These are phyloP conservation scores for Apodemia hepburni DNA, from an alignment of 2,888 invertebrate species.

Conservation along the genomic window DNA sequence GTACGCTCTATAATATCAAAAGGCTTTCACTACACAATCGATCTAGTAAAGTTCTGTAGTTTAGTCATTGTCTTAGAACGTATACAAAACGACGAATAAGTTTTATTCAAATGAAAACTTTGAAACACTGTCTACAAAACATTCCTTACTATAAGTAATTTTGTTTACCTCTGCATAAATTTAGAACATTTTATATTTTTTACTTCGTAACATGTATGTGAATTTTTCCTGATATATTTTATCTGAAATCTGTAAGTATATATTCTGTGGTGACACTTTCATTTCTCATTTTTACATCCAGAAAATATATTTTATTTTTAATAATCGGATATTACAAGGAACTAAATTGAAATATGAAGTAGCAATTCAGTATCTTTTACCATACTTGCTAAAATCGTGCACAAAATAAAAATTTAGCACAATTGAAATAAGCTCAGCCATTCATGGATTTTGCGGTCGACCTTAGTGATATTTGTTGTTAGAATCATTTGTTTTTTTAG, in stretches of 20 bases:
- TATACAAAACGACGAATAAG: background rate
- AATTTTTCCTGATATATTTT: background rate
- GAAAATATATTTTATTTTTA: too few species aligned
- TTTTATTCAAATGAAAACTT: background rate
- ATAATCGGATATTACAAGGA: too few species aligned
- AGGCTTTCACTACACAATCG: background rate
- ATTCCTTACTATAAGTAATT: background rate
- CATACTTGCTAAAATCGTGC: too few species aligned
- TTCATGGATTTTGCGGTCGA: too few species aligned
- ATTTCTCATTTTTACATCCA: background rate
- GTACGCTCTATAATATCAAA: background rate
- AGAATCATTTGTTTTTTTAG: too few species aligned
- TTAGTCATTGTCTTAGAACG: background rate
- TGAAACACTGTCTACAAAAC: background rate
- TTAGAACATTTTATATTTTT: background rate
- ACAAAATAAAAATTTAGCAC: too few species aligned
- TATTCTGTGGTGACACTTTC: background rate
- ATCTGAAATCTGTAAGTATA: too few species aligned
- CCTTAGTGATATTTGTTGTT: too few species aligned
- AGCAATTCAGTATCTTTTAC: too few species aligned
- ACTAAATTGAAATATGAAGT: too few species aligned
- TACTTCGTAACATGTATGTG: background rate
- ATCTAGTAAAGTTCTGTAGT: background rate
- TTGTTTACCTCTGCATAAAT: too few species aligned
- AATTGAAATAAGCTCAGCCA: too few species aligned